Percentiles rank a stretch among this genome's conserved stretches.
phyloP scores from a whole-genome alignment of 2,113 vertebrate genomes.

The Globicephala melas region DNA sequence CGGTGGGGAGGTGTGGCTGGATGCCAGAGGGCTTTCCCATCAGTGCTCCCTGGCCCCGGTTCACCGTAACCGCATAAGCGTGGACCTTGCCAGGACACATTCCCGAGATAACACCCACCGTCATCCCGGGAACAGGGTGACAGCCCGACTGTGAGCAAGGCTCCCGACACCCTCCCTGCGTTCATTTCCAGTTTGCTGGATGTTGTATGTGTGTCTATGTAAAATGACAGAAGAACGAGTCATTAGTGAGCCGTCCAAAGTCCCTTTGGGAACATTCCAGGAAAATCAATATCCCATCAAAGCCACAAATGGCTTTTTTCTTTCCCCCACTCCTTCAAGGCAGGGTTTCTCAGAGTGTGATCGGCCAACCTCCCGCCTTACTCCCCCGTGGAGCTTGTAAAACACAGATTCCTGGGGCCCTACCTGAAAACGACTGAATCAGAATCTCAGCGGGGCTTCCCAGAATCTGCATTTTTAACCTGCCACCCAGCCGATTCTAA shows the following conservation, averaged over 20 bases:
- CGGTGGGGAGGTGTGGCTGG: neutral
- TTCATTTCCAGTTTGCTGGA: neutral
- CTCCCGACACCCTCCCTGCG: neutral
- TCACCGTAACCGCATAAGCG: neutral
- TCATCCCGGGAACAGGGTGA: neutral
- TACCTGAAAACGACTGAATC: neutral
- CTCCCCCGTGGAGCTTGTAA: neutral
- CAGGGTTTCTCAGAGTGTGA: neutral
- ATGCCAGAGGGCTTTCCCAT: neutral
- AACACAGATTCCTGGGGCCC: neutral
- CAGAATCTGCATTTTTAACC: neutral
- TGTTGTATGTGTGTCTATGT: neutral
- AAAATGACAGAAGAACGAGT: conserved; percentile 25
- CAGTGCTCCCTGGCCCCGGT: neutral
- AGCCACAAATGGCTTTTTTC: neutral
- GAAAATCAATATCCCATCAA: conserved; percentile 26
- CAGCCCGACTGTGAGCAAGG: neutral
- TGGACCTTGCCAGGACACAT: conserved; percentile 57
- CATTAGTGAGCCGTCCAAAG: conserved; percentile 37
- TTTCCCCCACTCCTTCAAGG: neutral
- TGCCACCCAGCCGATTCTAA: neutral
- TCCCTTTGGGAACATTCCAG: conserved; percentile 38
- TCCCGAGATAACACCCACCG: conserved; percentile 42
- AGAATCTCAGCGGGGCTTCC: neutral
- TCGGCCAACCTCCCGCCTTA: neutral